Base-by-base conservation (phyloP, 2,888 invertebrate genomes). In the Ferrisia virgata region DNA sequence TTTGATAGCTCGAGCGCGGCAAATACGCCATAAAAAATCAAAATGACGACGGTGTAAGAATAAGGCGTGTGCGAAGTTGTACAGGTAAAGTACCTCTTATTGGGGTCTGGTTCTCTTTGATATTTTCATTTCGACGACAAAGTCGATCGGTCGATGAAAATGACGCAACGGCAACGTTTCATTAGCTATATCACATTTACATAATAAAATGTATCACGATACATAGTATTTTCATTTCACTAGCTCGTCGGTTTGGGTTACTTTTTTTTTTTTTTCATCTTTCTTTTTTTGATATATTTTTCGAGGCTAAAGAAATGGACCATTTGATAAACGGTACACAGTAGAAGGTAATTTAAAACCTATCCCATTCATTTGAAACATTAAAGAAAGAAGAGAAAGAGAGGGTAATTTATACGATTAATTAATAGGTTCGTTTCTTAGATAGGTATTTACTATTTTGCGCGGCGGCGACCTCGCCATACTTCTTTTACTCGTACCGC, bases 391-490 rank as follows among this genome's bases (percentile, higher is more conserved):
- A n/a, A n/a, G n/a, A n/a, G n/a, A n/a, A n/a, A n/a, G n/a, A n/a
- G n/a, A n/a, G 18, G 8, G 72, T 76, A 76, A 76, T 76, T 76
- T 76, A 76, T 76, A 36, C 72, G 72, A 76, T 76, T 76, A 76
- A 76, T 76, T 76, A 76, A 76, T 76, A 76, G 72, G 18, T 76
- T 76, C n/a, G 0, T 76, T 76, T 76, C 18, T 76, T 76, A 28
- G 15, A 4, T 64, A 76, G n/a, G n/a, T n/a, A n/a, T n/a, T n/a
- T n/a, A n/a, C n/a, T n/a, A 25, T 33, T 76, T 76, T 36, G 69
- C 53, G 22, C 53, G 2, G n/a, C 5, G 40, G 22, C 8, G 58
- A 18, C 9, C 28, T 64, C 13, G 8, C 72, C n/a, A 53, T n/a
- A n/a, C n/a, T n/a, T n/a, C n/a, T n/a, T n/a, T n/a, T n/a, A 22